Percentiles rank a stretch among this genome's conserved stretches.
Evolutionary conservation across 2,113 vertebrate genomes (phyloP).

Genomic region (Alethe diademata): DNA sequence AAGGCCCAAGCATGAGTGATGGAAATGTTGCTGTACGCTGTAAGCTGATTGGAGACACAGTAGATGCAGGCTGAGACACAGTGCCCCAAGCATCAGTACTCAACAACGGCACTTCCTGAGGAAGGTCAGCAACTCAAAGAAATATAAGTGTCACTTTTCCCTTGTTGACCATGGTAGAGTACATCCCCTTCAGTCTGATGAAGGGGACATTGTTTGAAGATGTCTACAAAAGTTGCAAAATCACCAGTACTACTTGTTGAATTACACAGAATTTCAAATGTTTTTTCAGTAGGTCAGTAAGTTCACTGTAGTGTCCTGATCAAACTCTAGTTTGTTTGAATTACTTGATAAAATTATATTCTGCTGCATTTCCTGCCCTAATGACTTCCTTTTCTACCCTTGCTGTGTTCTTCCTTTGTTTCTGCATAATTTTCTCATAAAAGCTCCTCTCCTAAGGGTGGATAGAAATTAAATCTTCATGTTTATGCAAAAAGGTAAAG

Average conservation of each 20-base stretch:
- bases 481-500: not conserved
- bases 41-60: not conserved
- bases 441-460: not conserved
- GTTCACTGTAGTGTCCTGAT: not conserved
- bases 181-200: not conserved
- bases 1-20: not conserved
- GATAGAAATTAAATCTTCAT: not conserved
- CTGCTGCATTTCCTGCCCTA: not conserved
- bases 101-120: not conserved
- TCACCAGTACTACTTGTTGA: not conserved
- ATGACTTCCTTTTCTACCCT: not conserved
- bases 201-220: not conserved
- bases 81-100: too few relatives aligned
- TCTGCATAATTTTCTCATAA: not conserved
- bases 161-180: not conserved
- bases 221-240: not conserved
- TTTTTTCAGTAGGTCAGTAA: not conserved
- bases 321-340: not conserved
- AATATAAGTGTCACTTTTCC: not conserved
- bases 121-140: not conserved
- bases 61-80: not conserved
- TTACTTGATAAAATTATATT: not conserved
- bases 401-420: not conserved
- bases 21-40: not conserved
- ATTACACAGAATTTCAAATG: not conserved